These are phyloP conservation scores for Helicoverpa armigera DNA, from an alignment of 1,140 invertebrate genomes.

Conservation along the genomic window DNA sequence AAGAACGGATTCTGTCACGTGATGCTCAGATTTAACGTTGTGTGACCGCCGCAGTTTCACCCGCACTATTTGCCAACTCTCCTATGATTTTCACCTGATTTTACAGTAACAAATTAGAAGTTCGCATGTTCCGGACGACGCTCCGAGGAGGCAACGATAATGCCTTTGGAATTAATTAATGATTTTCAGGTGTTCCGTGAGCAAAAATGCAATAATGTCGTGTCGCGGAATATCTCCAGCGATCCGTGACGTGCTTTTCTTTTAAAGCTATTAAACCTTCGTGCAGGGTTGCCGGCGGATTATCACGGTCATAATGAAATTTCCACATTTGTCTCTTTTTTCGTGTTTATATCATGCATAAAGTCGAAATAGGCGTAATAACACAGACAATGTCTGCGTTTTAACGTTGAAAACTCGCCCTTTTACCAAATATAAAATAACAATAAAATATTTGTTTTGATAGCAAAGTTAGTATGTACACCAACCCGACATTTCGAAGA, in stretches of 20 bases:
- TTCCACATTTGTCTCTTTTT: slow-evolving; percentile 39
- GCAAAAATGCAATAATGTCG: slow-evolving; percentile 43
- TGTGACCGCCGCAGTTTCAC: slow-evolving; percentile 56
- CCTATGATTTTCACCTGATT: slow-evolving; percentile 44
- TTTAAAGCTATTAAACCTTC: slow-evolving; percentile 33
- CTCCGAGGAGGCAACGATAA: slow-evolving; percentile 15
- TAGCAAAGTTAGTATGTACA: slow-evolving; percentile 8
- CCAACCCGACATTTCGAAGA: background rate
- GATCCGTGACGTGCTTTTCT: slow-evolving; percentile 23
- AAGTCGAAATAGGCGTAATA: slow-evolving; percentile 39
- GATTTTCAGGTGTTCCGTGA: slow-evolving; percentile 44
- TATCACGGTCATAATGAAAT: slow-evolving; percentile 42
- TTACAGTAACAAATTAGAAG: slow-evolving; percentile 55
- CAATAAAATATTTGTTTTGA: slow-evolving; percentile 41
- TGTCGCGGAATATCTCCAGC: slow-evolving; percentile 32
- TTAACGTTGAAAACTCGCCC: slow-evolving; percentile 17
- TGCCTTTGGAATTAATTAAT: slow-evolving; percentile 50
- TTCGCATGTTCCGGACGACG: slow-evolving; percentile 47
- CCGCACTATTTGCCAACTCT: slow-evolving; percentile 27
- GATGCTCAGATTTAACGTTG: slow-evolving; percentile 54
- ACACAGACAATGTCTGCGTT: slow-evolving; percentile 17
- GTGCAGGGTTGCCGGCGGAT: slow-evolving; percentile 6
- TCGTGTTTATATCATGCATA: slow-evolving; percentile 44
- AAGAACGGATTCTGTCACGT: slow-evolving; percentile 67
- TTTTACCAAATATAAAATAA: slow-evolving; percentile 25